A percentile compares a stretch with the other conserved stretches of the same genome.
Conservation (phyloP, 2,888 invertebrate genomes). For the Micoletzkya japonica region DNA sequence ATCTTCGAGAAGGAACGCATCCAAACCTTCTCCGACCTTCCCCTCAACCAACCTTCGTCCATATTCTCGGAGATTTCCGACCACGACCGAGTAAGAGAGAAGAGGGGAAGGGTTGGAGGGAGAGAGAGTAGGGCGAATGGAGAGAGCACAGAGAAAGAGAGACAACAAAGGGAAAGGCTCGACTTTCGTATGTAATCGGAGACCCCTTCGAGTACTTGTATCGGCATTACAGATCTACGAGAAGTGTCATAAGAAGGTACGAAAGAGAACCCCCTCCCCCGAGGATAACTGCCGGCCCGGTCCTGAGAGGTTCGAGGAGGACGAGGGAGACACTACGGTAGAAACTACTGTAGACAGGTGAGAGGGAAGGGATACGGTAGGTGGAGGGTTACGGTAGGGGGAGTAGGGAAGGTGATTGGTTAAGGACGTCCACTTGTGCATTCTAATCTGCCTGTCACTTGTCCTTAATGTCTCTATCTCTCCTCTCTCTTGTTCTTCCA, state of each 20-base stretch:
- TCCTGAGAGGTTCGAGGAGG: conserved; percentile 24
- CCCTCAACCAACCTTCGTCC: conserved; percentile 9
- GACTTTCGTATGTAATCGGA: too few relatives aligned
- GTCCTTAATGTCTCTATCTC: too few relatives aligned
- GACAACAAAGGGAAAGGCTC: too few relatives aligned
- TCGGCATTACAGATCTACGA: conserved; percentile 24
- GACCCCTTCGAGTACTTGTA: too few relatives aligned
- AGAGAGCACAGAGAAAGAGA: too few relatives aligned
- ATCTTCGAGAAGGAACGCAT: conserved; percentile 38
- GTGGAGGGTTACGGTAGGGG: neutral
- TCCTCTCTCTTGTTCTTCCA: too few relatives aligned
- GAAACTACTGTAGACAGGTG: too few relatives aligned
- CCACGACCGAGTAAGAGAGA: conserved; percentile 23
- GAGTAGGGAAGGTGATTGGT: conserved; percentile 4
- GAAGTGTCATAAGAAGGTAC: conserved; percentile 28
- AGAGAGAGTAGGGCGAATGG: too few relatives aligned
- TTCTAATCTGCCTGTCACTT: too few relatives aligned
- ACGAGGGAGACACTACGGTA: conserved; percentile 23
- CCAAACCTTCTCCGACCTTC: conserved; percentile 32
- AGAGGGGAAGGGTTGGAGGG: too few relatives aligned
- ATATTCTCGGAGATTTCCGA: conserved; percentile 24
- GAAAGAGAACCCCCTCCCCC: neutral
- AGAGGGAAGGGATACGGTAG: neutral
- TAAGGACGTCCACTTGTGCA: too few relatives aligned
- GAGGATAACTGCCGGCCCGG: conserved; percentile 21